A percentile compares a stretch with the other conserved stretches of the same genome.
These are phyloP conservation scores for Myopa tessellatipennis DNA, from an alignment of 2,888 invertebrate species.

Conservation along the genomic window DNA sequence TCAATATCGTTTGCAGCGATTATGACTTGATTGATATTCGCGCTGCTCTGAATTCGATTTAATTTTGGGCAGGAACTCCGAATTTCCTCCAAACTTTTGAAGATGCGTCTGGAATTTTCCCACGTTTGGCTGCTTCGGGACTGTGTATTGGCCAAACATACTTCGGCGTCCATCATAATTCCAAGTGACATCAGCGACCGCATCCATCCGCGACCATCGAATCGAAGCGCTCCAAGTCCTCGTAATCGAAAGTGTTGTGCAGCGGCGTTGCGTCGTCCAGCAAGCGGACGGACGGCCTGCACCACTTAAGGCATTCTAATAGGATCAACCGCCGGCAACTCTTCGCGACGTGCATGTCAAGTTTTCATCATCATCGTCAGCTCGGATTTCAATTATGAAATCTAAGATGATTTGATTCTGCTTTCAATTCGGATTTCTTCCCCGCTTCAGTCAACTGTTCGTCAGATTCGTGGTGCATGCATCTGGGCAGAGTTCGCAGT, in stretches of 20 bases:
- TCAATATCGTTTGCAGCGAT: not conserved
- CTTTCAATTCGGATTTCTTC: not conserved
- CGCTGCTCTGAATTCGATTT: not conserved
- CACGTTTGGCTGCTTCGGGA: slow-evolving; percentile 15
- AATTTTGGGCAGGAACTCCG: not conserved
- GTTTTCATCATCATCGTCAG: slow-evolving; percentile 34
- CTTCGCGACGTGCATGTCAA: slow-evolving; percentile 31
- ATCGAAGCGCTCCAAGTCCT: not conserved
- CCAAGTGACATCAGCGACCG: slow-evolving; percentile 17
- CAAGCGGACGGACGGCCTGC: not conserved
- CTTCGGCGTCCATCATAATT: not conserved
- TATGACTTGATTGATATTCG: not conserved
- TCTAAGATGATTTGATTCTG: slow-evolving; percentile 19
- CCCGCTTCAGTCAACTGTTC: not conserved
- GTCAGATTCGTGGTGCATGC: not conserved
- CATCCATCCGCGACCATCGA: not conserved
- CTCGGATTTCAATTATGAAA: slow-evolving; percentile 38
- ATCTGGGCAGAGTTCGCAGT: not conserved
- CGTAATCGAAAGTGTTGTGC: slow-evolving; percentile 19
- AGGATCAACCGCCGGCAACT: slow-evolving; percentile 27
- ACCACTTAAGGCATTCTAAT: slow-evolving; percentile 16
- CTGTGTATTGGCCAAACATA: not conserved
- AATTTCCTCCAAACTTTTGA: not conserved
- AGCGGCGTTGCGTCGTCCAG: not conserved
- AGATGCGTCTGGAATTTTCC: slow-evolving; percentile 17